A percentile compares a stretch with the other conserved stretches of the same genome.
Conservation (phyloP, 2,797 vertebrate species). For the Sebastes cheni region DNA sequence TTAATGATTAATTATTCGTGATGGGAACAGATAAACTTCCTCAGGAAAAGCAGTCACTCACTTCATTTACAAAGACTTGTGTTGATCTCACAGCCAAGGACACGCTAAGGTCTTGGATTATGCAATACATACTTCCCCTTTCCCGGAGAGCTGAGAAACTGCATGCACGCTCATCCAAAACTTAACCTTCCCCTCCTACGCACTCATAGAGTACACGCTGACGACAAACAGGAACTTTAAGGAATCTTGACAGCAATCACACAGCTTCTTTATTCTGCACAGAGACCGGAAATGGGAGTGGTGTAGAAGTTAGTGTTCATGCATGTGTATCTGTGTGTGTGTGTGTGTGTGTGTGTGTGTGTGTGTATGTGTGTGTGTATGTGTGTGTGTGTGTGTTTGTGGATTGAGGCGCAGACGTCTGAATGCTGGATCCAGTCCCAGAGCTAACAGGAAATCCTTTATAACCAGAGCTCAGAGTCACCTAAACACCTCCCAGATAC, state of each 20-base stretch:
- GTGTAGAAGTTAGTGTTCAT: slow-evolving; percentile 28
- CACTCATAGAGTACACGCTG: neutral
- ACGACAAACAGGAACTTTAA: slow-evolving; percentile 31
- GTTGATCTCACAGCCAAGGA: slow-evolving; percentile 31
- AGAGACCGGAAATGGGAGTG: slow-evolving; percentile 43
- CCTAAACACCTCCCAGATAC: slow-evolving; percentile 64
- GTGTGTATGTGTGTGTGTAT: neutral
- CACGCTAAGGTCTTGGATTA: neutral
- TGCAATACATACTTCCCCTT: slow-evolving; percentile 4
- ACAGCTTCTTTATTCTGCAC: slow-evolving; percentile 23
- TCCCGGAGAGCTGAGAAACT: slow-evolving; percentile 25
- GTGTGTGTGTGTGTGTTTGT: slow-evolving; percentile 4
- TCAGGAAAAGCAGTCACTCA: slow-evolving; percentile 34
- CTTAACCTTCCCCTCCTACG: neutral
- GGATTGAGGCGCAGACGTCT: slow-evolving; percentile 18
- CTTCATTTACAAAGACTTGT: slow-evolving; percentile 10
- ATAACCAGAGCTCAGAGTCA: slow-evolving; percentile 60
- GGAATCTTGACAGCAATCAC: slow-evolving; percentile 29
- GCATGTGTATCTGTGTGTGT: neutral
- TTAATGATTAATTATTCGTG: slow-evolving; percentile 32
- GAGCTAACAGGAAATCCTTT: slow-evolving; percentile 74
- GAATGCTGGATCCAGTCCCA: slow-evolving; percentile 64
- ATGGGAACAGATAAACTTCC: slow-evolving; percentile 54
- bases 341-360: slow-evolving; percentile 7
- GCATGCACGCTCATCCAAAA: neutral